phyloP scores from a whole-genome alignment of 2,113 vertebrate genomes.

The Enhydra lutris region DNA sequence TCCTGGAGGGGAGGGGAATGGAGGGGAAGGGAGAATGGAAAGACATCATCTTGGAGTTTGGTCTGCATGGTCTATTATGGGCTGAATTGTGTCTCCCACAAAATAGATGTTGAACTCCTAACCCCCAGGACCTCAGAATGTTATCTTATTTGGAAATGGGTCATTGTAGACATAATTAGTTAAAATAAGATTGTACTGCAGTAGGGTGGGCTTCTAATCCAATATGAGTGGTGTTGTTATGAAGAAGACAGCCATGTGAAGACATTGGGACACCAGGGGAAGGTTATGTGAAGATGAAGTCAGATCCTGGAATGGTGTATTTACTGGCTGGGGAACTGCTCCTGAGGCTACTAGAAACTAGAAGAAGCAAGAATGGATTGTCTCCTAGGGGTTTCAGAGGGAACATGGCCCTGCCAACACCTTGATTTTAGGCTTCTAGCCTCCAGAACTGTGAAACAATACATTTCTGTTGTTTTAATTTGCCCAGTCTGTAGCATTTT shows the following conservation, averaged over 20 bases:
- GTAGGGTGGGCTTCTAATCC: background rate
- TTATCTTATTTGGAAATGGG: background rate
- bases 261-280: background rate
- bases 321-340: background rate
- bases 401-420: background rate
- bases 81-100: background rate
- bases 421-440: background rate
- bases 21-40: background rate
- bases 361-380: background rate
- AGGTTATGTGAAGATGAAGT: background rate
- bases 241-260: background rate
- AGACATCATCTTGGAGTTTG: background rate
- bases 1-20: background rate
- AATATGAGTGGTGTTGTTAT: background rate
- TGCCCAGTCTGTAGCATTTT: background rate
- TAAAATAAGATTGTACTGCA: background rate
- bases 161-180: background rate
- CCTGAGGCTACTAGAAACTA: background rate
- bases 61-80: background rate
- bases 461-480: background rate
- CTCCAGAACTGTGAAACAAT: background rate
- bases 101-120: background rate
- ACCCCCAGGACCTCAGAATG: background rate
- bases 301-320: background rate
- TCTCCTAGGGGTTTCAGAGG: background rate